Base-by-base conservation (phyloP, 2,888 invertebrate species). In the Drosophila putrida region DNA sequence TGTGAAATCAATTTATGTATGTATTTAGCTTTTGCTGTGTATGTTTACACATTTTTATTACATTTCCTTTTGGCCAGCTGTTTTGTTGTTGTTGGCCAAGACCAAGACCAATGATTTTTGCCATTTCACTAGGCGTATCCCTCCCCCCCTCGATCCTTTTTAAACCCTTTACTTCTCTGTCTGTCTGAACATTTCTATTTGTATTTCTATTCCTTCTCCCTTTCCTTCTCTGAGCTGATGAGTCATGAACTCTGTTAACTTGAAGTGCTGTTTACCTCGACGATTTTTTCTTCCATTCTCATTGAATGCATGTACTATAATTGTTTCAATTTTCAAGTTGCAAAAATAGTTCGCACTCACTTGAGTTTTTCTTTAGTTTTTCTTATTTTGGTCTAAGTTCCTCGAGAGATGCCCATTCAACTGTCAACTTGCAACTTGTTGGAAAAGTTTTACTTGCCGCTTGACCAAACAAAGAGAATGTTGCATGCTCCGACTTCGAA, bases 1-100 rank as follows among this genome's bases (percentile, higher is more conserved):
- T 86, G 74, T 86, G 74, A 83, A 88, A 74, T 83, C 86, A 86
- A 86, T 88, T 83, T 86, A 74, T 82, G 64, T 64, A 73, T 59
- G 61, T 81, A 55, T 82, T 78, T 85, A 73, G 80, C 72, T 69
- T 79, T 68, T 53, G 61, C 73, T 43, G 61, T 55, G 54, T 43
- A 31, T 55, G 54, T 55, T 55, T 43, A 55, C 54, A 43, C 43
- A 43, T 43, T 59, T 41, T 65, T 76, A 55, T 64, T 68, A 33
- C 62, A 53, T 55, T 75, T 54, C 59, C 67, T 46, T 62, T 61
- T 44, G 63, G 50, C 51, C 63, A 58, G 39, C 65, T 65, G 72
- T 49, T 25, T 51, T 53, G 31, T 47, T 53, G 31, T 47, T 41
- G 66, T 43, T 69, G 78, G 55, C 64, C 64, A 62, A 69, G 69